phyloP scores from a whole-genome alignment of 1,140 invertebrate genomes.

The Bombus fervidus region DNA sequence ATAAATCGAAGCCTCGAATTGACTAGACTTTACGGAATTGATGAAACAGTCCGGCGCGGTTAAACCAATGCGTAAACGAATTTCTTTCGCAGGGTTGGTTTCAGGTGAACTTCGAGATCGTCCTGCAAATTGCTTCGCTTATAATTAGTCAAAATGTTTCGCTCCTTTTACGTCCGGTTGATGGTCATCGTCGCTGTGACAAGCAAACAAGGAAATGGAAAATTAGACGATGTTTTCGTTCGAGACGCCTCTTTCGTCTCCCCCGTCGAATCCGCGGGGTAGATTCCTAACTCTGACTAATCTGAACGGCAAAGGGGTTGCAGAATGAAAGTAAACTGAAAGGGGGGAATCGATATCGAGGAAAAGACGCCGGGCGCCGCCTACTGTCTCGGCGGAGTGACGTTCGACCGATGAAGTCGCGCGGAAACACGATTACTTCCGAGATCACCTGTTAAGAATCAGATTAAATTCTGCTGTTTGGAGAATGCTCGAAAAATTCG shows the following conservation, averaged over 20 bases:
- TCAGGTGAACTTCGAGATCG: rapidly evolving
- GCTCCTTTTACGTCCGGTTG: no score
- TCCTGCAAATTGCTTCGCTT: no score
- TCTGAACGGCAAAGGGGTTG: no score
- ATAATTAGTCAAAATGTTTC: no score
- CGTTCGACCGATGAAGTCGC: slow-evolving; percentile 74
- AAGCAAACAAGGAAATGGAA: background rate
- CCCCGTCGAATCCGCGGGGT: background rate
- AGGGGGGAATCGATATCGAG: slow-evolving; percentile 27
- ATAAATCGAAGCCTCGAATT: no score
- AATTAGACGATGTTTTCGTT: no score
- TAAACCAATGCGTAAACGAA: no score
- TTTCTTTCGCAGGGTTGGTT: no score
- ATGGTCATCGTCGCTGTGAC: no score
- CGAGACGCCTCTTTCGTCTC: background rate
- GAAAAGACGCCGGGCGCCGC: slow-evolving; percentile 66
- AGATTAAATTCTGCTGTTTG: background rate
- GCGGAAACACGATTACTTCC: slow-evolving; percentile 72
- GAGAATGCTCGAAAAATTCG: background rate
- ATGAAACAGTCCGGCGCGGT: no score
- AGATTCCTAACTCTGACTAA: background rate
- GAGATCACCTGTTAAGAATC: background rate
- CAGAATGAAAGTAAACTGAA: no score
- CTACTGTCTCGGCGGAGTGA: slow-evolving; percentile 65
- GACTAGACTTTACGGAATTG: no score